phyloP scores from a whole-genome alignment of 2,888 invertebrate species.

The Euzetes globulus region DNA sequence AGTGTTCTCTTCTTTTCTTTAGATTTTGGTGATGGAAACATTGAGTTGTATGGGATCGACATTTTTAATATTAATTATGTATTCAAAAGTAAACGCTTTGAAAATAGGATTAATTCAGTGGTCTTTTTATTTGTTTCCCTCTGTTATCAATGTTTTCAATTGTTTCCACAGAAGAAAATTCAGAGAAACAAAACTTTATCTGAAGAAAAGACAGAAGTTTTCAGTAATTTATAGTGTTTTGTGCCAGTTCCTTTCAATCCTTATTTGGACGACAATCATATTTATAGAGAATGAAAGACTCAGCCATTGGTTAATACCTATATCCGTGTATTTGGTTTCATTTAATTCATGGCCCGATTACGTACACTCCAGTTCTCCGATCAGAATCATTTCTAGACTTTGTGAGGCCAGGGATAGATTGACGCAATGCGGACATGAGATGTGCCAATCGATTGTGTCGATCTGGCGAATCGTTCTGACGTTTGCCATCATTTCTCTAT shows the following conservation, averaged over 20 bases:
- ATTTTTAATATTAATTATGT: not conserved
- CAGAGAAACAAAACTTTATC: not conserved
- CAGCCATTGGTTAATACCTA: not conserved
- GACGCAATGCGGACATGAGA: not conserved
- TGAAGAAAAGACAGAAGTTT: not conserved
- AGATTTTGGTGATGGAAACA: constrained; percentile 3
- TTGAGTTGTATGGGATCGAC: not conserved
- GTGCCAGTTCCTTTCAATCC: not conserved
- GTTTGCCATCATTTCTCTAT: not conserved
- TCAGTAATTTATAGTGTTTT: not conserved
- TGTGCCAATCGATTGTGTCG: not conserved
- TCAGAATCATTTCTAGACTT: not conserved
- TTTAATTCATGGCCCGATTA: constrained; percentile 14
- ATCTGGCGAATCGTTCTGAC: constrained; percentile 7
- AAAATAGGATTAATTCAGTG: constrained; percentile 6
- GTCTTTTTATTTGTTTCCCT: constrained; percentile 14
- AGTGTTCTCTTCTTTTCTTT: not conserved
- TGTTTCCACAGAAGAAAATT: not conserved
- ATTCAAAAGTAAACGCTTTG: not conserved
- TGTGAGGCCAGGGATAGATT: constrained; percentile 1
- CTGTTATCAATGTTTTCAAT: not conserved
- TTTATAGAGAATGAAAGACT: not conserved
- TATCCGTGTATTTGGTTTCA: not conserved
- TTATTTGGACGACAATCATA: not conserved
- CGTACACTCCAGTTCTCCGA: not conserved